These are phyloP conservation scores for Caenorhabditis wallacei DNA, from an alignment of 2,888 invertebrate genomes.

Conservation along the genomic window DNA sequence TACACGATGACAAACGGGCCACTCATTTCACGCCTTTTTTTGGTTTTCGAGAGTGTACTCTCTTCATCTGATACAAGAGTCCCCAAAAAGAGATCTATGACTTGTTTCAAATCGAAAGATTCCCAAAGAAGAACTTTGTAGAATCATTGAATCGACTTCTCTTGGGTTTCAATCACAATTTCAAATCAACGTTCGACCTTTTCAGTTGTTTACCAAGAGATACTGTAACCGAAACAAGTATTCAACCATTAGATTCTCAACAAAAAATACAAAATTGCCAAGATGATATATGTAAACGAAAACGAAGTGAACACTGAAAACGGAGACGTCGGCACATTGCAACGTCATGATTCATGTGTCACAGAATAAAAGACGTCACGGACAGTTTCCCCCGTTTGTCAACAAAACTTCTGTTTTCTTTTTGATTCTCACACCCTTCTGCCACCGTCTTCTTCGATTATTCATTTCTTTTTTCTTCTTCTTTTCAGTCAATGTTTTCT, in stretches of 20 bases:
- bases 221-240: background rate
- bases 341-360: slow-evolving; percentile 59
- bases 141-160: background rate
- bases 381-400: slow-evolving; percentile 46
- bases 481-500: background rate
- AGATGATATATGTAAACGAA: slow-evolving; percentile 31
- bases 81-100: slow-evolving; percentile 6
- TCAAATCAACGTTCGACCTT: background rate
- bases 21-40: slow-evolving; percentile 52
- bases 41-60: slow-evolving; percentile 36
- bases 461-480: background rate
- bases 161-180: background rate
- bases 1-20: slow-evolving; percentile 61
- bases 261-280: slow-evolving; percentile 9
- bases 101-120: background rate
- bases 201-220: background rate
- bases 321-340: slow-evolving; percentile 55
- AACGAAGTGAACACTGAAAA: slow-evolving; percentile 39
- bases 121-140: background rate
- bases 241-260: background rate
- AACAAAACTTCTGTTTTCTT: slow-evolving; percentile 36
- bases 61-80: slow-evolving; percentile 3
- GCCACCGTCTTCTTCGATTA: slow-evolving; percentile 38
- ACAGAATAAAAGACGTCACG: slow-evolving; percentile 49
- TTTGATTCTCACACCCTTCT: slow-evolving; percentile 4